These are phyloP conservation scores for Naso thynnoides DNA, from an alignment of 2,797 vertebrate species.

Conservation along the genomic window DNA sequence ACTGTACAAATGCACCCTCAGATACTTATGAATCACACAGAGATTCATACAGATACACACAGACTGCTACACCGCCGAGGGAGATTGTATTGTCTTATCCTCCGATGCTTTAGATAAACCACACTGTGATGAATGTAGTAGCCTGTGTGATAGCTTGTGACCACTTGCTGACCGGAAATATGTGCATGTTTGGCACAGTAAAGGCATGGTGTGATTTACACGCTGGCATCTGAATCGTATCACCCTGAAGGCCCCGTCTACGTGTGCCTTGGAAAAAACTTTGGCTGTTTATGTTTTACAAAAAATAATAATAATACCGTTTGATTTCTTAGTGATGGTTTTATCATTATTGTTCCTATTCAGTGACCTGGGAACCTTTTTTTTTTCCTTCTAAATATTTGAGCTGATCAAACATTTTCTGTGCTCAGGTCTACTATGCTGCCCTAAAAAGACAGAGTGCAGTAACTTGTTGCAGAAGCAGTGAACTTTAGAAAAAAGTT, in stretches of 20 bases:
- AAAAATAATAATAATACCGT: constrained; percentile 8
- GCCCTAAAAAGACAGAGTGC: constrained; percentile 18
- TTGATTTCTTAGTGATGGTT: constrained; percentile 9
- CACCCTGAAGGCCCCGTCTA: constrained; percentile 49
- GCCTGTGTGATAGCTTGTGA: constrained; percentile 23
- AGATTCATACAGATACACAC: constrained; percentile 75
- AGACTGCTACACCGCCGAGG: constrained; percentile 75
- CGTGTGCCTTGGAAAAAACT: constrained; percentile 51
- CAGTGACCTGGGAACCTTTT: constrained; percentile 25
- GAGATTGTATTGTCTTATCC: constrained; percentile 68
- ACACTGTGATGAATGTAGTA: constrained; percentile 50
- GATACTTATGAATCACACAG: constrained; percentile 70
- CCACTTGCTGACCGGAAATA: constrained; percentile 38
- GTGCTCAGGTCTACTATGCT: constrained; percentile 32
- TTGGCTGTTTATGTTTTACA: constrained; percentile 28
- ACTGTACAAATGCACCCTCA: constrained; percentile 72
- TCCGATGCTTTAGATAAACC: constrained; percentile 58
- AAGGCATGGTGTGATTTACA: constrained; percentile 66
- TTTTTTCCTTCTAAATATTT: too few species aligned
- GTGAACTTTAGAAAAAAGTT: neutral
- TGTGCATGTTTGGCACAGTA: constrained; percentile 62
- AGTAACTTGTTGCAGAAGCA: constrained; percentile 6
- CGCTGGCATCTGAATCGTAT: constrained; percentile 63
- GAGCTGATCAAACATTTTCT: constrained; percentile 19
- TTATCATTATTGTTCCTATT: constrained; percentile 6